Evolutionary conservation across 2,113 vertebrate species (phyloP).

Genomic region (Coptodon bakossiorum): DNA sequence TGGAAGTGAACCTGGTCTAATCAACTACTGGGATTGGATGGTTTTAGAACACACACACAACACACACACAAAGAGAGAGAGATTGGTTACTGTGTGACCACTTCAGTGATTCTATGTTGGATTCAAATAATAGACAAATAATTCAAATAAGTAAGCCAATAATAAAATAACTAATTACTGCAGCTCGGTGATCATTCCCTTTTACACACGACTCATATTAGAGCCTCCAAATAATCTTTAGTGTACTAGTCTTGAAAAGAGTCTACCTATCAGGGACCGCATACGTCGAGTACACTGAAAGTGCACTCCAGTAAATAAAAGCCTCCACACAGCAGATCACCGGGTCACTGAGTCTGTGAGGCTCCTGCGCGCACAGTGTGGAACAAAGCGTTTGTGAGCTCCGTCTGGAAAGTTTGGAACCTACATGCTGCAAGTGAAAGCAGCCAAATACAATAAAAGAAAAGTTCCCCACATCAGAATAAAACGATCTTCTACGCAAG

Average conservation of each 20-base stretch:
- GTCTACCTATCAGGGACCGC: rapidly evolving
- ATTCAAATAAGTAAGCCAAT: not conserved
- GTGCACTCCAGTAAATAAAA: not conserved
- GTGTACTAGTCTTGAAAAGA: not conserved
- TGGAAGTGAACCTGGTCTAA: not conserved
- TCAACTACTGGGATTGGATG: not conserved
- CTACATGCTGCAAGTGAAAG: not conserved
- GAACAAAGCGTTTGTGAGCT: not conserved
- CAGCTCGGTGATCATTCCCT: not conserved
- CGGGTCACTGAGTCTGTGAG: not conserved
- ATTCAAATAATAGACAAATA: not conserved
- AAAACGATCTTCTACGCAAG: not conserved
- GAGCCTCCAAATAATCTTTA: not conserved
- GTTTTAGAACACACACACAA: not conserved
- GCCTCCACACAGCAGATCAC: not conserved
- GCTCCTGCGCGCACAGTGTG: not conserved
- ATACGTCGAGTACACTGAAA: not conserved
- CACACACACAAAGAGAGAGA: too few relatives aligned
- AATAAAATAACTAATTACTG: not conserved
- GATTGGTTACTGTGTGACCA: not conserved
- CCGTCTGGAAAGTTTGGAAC: not conserved
- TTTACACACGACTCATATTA: not conserved
- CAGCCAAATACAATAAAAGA: not conserved
- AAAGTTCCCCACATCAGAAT: not conserved
- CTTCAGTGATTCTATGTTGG: not conserved